phyloP scores from a whole-genome alignment of 2,113 vertebrate genomes.

The Chlorocebus sabaeus region DNA sequence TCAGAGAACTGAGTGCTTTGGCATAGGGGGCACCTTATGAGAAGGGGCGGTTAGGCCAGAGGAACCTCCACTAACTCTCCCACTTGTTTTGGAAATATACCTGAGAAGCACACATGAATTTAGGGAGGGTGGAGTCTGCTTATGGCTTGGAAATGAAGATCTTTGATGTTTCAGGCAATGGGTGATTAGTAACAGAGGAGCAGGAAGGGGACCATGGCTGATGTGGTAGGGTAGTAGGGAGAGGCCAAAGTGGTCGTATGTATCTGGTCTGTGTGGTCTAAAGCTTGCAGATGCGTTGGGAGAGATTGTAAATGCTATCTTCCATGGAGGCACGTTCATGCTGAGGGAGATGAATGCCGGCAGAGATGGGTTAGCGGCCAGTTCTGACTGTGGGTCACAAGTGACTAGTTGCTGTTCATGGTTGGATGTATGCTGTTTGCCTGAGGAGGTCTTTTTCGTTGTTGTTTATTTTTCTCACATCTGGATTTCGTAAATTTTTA shows the following conservation, averaged over 20 bases:
- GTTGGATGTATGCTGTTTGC: background rate
- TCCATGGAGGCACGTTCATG: background rate
- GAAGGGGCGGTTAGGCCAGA: background rate
- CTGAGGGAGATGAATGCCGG: background rate
- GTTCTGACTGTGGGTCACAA: background rate
- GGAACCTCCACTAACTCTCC: background rate
- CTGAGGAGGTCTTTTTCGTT: background rate
- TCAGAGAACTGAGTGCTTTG: background rate
- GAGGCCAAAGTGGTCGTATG: background rate
- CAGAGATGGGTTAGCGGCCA: background rate
- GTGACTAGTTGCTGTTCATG: background rate
- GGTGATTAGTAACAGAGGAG: background rate
- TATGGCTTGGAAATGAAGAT: background rate
- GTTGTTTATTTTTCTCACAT: background rate
- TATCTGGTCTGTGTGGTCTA: background rate
- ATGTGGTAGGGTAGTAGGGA: background rate
- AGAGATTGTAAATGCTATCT: background rate
- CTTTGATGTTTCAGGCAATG: background rate
- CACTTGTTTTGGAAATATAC: background rate
- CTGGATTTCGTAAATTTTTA: background rate
- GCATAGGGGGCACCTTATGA: background rate
- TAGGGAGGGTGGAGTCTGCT: background rate
- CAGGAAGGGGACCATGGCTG: background rate
- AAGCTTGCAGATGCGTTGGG: background rate
- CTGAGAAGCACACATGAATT: background rate